These are phyloP conservation scores for Oncorhynchus gorbuscha DNA, from an alignment of 2,113 vertebrate genomes.

Conservation along the genomic window DNA sequence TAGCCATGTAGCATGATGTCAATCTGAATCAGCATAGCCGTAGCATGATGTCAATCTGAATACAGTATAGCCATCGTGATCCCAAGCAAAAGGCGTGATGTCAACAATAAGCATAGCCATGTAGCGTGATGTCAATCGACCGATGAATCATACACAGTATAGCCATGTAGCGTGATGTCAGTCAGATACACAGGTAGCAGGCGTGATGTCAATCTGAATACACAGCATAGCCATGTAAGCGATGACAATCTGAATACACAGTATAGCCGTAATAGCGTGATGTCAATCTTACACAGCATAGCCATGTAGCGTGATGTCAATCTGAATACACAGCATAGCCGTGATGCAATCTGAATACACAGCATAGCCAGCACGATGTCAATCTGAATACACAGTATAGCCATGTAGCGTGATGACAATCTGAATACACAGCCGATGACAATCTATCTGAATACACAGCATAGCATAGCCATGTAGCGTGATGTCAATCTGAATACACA, in stretches of 20 bases:
- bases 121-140: constrained; percentile 63
- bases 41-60: constrained; percentile 65
- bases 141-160: constrained; percentile 72
- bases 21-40: constrained; percentile 58
- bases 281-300: constrained; percentile 35
- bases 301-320: constrained; percentile 56
- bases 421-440: too few relatives aligned
- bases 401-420: too few relatives aligned
- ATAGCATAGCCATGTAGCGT: too few relatives aligned
- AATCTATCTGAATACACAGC: too few relatives aligned
- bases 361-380: constrained; percentile 54
- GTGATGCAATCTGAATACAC: constrained; percentile 54
- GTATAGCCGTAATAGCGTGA: constrained; percentile 72
- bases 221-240: constrained; percentile 68
- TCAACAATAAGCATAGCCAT: constrained; percentile 63
- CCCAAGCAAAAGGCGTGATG: too few relatives aligned
- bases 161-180: constrained; percentile 57
- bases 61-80: constrained; percentile 53
- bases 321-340: constrained; percentile 29
- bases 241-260: constrained; percentile 68
- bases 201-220: constrained; percentile 61
- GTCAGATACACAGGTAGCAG: constrained; percentile 18
- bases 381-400: too few relatives aligned
- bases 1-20: constrained; percentile 56
- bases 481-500: too few relatives aligned